Conservation (phyloP, 2,888 invertebrate species). For the Mallateleia sp. region DNA sequence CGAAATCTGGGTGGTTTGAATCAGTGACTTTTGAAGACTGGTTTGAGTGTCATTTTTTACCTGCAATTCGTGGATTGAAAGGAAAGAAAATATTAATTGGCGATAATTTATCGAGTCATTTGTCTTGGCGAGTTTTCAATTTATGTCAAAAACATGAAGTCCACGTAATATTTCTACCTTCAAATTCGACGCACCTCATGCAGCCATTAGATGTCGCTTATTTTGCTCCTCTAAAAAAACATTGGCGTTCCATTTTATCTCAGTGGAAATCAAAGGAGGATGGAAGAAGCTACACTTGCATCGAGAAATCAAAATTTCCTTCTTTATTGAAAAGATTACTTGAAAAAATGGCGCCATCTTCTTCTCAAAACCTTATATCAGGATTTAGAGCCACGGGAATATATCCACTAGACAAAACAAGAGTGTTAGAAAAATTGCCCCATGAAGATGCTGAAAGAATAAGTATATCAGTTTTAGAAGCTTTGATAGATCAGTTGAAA, state of each 20-base stretch:
- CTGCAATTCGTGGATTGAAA: background rate
- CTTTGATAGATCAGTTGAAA: background rate
- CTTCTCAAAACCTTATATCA: slow-evolving; percentile 9
- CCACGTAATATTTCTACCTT: slow-evolving; percentile 82
- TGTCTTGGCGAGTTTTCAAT: background rate
- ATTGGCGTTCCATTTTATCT: slow-evolving; percentile 80
- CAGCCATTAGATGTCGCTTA: slow-evolving; percentile 83
- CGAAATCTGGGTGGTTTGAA: slow-evolving; percentile 38
- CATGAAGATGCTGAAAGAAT: slow-evolving; percentile 1
- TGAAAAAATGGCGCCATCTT: background rate
- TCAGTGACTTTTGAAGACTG: slow-evolving; percentile 4
- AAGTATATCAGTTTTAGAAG: background rate
- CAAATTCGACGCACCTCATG: slow-evolving; percentile 83
- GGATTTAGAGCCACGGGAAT: slow-evolving; percentile 26
- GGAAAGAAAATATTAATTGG: slow-evolving; percentile 32
- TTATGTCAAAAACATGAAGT: slow-evolving; percentile 82
- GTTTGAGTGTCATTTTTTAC: slow-evolving; percentile 1
- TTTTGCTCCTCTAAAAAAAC: slow-evolving; percentile 81
- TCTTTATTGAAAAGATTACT: background rate
- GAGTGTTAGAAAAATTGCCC: slow-evolving; percentile 11
- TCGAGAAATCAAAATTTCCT: background rate
- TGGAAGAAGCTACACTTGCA: too few relatives aligned
- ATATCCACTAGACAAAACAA: background rate
- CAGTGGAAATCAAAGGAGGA: too few relatives aligned
- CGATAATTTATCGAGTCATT: slow-evolving; percentile 30